Evolutionary conservation across 2,113 vertebrate species (phyloP).

Genomic region (Heteronetta atricapilla): DNA sequence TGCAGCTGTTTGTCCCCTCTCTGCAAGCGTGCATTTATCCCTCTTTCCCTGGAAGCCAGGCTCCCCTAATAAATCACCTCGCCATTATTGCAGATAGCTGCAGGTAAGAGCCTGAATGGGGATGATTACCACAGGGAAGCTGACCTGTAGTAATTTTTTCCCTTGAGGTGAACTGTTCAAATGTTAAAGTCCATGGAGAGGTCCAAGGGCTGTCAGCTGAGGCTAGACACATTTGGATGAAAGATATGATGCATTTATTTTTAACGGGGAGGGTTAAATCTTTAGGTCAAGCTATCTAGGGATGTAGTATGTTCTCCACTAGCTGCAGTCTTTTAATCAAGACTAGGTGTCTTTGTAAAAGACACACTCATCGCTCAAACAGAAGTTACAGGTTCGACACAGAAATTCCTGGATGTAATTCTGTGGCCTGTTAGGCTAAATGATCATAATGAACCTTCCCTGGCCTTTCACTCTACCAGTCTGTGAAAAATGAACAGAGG

Average conservation of each 20-base stretch:
- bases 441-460: not conserved
- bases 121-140: not conserved
- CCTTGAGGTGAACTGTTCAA: not conserved
- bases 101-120: not conserved
- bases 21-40: not conserved
- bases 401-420: conserved; percentile 23
- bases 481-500: not conserved
- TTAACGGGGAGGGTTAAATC: conserved; percentile 27
- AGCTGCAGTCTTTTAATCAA: conserved; percentile 59
- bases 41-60: not conserved
- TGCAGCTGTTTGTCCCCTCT: not conserved
- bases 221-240: conserved; percentile 15
- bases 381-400: not conserved
- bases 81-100: not conserved
- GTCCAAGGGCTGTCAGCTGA: not conserved
- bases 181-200: conserved; percentile 5
- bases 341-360: not conserved
- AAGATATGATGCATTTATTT: conserved; percentile 34
- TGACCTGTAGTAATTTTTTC: not conserved
- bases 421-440: conserved; percentile 11
- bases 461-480: conserved; percentile 20
- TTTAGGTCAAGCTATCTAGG: conserved; percentile 41
- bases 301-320: not conserved
- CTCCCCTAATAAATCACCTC: not conserved
- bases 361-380: conserved; percentile 19